phyloP scores from a whole-genome alignment of 2,888 invertebrate genomes.

The Pollenia angustigena region DNA sequence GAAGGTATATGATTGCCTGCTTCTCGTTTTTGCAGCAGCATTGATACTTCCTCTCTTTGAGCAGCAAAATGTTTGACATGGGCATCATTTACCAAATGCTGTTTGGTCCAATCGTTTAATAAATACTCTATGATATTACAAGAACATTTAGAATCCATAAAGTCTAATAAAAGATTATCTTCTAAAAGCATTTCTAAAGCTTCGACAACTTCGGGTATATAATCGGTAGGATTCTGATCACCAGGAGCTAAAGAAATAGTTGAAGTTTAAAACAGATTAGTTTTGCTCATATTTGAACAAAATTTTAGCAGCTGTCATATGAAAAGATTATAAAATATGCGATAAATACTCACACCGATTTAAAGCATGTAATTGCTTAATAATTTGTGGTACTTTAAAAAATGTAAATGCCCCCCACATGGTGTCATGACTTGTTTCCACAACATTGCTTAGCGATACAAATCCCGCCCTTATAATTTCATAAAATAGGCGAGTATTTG shows the following conservation, averaged over 20 bases:
- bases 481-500: slow-evolving; percentile 92
- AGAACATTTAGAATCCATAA: slow-evolving; percentile 94
- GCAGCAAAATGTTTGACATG: slow-evolving; percentile 90
- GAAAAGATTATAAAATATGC: too few relatives aligned
- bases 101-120: slow-evolving; percentile 91
- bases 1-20: slow-evolving; percentile 88
- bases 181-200: slow-evolving; percentile 94
- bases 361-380: slow-evolving; percentile 88
- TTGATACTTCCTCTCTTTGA: slow-evolving; percentile 84
- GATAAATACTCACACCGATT: slow-evolving; percentile 84
- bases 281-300: too few relatives aligned
- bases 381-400: slow-evolving; percentile 93
- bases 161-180: slow-evolving; percentile 93
- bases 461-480: slow-evolving; percentile 96
- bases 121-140: slow-evolving; percentile 94
- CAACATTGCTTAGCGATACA: slow-evolving; percentile 94
- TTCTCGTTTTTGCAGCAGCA: slow-evolving; percentile 88
- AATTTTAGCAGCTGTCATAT: too few relatives aligned
- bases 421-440: slow-evolving; percentile 92
- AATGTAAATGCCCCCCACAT: slow-evolving; percentile 98
- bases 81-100: slow-evolving; percentile 91
- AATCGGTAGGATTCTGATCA: slow-evolving; percentile 85
- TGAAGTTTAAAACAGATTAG: background rate
- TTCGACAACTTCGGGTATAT: slow-evolving; percentile 90
- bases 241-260: slow-evolving; percentile 72